Percentiles rank a stretch among this genome's conserved stretches.
Conservation (phyloP, 2,113 vertebrate species). For the Mystacornis crossleyi region DNA sequence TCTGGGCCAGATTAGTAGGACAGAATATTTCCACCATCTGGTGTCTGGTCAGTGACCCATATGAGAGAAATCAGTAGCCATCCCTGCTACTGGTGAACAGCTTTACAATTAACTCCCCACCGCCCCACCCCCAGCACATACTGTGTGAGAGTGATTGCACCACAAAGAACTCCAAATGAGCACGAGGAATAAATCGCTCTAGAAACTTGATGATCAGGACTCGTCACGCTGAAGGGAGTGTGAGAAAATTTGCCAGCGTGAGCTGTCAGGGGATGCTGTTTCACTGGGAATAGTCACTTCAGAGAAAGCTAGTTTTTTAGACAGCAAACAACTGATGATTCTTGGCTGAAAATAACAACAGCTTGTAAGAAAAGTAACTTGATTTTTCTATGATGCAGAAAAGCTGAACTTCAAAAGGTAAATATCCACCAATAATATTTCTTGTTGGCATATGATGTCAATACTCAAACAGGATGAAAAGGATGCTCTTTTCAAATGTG, state of each 20-base stretch:
- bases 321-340: neutral
- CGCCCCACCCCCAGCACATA: neutral
- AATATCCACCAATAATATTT: neutral
- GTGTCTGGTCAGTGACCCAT: constrained; percentile 48
- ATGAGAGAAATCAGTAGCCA: neutral
- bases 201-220: neutral
- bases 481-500: neutral
- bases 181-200: neutral
- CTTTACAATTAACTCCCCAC: neutral
- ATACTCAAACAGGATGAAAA: neutral
- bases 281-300: neutral
- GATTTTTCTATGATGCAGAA: neutral
- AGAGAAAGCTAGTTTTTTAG: neutral
- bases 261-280: neutral
- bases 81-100: neutral
- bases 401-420: neutral
- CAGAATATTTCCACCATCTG: constrained; percentile 60
- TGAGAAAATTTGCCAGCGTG: neutral
- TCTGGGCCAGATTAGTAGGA: constrained; percentile 45
- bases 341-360: neutral
- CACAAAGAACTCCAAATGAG: neutral
- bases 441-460: neutral
- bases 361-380: neutral
- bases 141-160: neutral
- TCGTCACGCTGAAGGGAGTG: neutral